phyloP scores from a whole-genome alignment of 2,888 invertebrate species.

The Drosophila prolongata region DNA sequence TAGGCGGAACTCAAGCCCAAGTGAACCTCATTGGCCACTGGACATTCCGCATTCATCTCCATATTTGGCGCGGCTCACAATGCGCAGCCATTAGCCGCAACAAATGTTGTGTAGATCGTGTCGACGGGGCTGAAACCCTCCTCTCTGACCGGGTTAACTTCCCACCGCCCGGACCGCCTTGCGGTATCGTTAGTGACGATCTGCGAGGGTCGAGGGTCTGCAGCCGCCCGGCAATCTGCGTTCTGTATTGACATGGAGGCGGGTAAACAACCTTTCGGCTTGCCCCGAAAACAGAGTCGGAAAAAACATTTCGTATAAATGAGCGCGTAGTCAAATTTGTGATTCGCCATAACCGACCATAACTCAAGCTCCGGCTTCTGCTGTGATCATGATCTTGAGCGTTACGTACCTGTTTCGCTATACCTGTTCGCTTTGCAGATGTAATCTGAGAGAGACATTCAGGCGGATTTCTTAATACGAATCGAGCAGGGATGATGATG shows the following conservation, averaged over 20 bases:
- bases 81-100: slow-evolving; percentile 64
- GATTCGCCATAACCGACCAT: slow-evolving; percentile 31
- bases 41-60: slow-evolving; percentile 36
- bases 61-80: slow-evolving; percentile 63
- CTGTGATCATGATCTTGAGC: slow-evolving; percentile 32
- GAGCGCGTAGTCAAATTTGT: slow-evolving; percentile 45
- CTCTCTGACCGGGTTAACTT: background rate
- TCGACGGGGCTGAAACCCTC: slow-evolving; percentile 40
- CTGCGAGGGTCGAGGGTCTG: slow-evolving; percentile 40
- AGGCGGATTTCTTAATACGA: slow-evolving; percentile 15
- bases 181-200: slow-evolving; percentile 76
- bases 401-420: slow-evolving; percentile 26
- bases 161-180: slow-evolving; percentile 27
- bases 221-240: slow-evolving; percentile 34
- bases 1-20: slow-evolving; percentile 7
- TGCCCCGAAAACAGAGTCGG: slow-evolving; percentile 37
- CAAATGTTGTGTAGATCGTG: slow-evolving; percentile 77
- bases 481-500: slow-evolving; percentile 34
- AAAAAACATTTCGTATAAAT: slow-evolving; percentile 39
- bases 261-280: slow-evolving; percentile 74
- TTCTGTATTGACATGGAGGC: slow-evolving; percentile 66
- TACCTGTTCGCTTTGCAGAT: slow-evolving; percentile 35
- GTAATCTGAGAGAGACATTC: slow-evolving; percentile 5
- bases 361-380: slow-evolving; percentile 28
- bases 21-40: slow-evolving; percentile 23